Evolutionary conservation across 1,140 invertebrate species (phyloP).

Genomic region (Stratiolaelaps scimitus): DNA sequence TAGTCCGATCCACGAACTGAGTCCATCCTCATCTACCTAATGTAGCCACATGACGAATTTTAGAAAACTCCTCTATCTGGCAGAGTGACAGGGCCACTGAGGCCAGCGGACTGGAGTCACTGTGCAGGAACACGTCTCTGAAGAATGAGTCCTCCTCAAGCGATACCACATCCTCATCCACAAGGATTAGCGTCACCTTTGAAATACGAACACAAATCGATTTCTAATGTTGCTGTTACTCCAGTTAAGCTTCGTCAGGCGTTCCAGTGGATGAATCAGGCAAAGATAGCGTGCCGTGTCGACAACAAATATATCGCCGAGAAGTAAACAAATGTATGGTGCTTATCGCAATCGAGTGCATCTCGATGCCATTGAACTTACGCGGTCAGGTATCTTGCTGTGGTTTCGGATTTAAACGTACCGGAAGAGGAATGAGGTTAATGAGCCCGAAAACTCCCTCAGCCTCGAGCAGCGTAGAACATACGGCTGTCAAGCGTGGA

Average conservation of each 20-base stretch:
- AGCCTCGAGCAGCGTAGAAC: neutral
- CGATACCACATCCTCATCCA: neutral
- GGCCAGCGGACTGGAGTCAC: neutral
- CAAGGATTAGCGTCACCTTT: neutral
- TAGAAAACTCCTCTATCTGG: slow-evolving; percentile 18
- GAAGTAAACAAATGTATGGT: neutral
- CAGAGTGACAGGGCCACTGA: slow-evolving; percentile 12
- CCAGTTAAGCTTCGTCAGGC: neutral
- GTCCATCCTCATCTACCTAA: neutral
- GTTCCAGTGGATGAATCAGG: neutral
- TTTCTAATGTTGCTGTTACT: neutral
- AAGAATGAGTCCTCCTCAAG: slow-evolving; percentile 13
- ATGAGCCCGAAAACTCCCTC: slow-evolving; percentile 17
- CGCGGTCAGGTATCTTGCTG: no score
- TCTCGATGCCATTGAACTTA: no score
- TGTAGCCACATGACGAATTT: neutral
- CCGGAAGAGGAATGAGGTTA: slow-evolving; percentile 6
- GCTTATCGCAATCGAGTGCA: no score
- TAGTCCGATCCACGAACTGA: no score
- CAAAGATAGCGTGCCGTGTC: neutral
- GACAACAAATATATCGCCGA: neutral
- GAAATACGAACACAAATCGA: neutral
- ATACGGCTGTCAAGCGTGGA: neutral
- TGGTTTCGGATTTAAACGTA: no score
- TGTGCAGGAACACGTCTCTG: slow-evolving; percentile 14